Evolutionary conservation across 35 echinoderm and acorn worm genomes (phyloP).

Genomic region (Anneissia japonica): DNA sequence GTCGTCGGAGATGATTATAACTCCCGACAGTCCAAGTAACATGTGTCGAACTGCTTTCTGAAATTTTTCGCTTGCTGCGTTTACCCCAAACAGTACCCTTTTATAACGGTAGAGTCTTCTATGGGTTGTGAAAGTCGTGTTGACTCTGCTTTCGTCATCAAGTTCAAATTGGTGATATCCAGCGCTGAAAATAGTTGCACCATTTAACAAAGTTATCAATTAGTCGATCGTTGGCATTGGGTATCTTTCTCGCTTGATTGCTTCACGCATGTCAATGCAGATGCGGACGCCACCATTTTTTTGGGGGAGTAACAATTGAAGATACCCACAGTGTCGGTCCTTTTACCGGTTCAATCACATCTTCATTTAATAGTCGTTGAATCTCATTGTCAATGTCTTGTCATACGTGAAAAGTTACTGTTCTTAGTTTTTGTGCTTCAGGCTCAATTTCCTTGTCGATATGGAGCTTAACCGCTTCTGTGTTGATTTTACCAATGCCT

Average conservation of each 20-base stretch:
- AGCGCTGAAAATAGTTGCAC: slow-evolving; percentile 32
- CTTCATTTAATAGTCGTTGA: slow-evolving; percentile 12
- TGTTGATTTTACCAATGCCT: slow-evolving; percentile 26
- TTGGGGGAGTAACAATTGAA: neutral
- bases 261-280: slow-evolving; percentile 17
- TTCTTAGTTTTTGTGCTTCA: slow-evolving; percentile 19
- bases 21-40: slow-evolving; percentile 36
- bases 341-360: slow-evolving; percentile 24
- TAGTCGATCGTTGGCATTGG: slow-evolving; percentile 5
- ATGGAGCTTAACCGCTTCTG: slow-evolving; percentile 20
- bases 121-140: slow-evolving; percentile 54
- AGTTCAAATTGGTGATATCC: slow-evolving; percentile 62
- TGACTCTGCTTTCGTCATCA: slow-evolving; percentile 15
- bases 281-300: slow-evolving; percentile 21
- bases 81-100: slow-evolving; percentile 65
- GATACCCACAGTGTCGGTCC: slow-evolving; percentile 12
- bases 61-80: slow-evolving; percentile 62
- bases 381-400: slow-evolving; percentile 20
- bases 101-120: slow-evolving; percentile 36
- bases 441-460: slow-evolving; percentile 10
- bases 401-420: slow-evolving; percentile 23
- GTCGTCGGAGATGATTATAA: slow-evolving; percentile 64
- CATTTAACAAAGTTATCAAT: neutral
- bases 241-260: neutral
- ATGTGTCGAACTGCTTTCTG: slow-evolving; percentile 41